Base-by-base conservation (phyloP, 1,140 invertebrate species). In the Philotrypesis tridentata region DNA sequence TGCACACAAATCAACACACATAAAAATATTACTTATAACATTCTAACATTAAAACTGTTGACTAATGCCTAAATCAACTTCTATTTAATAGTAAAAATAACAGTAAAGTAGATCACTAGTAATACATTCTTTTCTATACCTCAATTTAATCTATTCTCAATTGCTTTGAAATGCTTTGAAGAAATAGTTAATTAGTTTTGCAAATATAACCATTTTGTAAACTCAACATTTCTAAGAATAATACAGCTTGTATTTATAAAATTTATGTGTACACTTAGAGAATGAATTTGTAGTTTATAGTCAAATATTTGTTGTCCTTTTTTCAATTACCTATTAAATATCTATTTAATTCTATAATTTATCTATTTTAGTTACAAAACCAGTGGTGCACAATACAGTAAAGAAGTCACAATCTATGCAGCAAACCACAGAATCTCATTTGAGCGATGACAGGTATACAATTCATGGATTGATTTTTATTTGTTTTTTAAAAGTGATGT, bases 321-420 rank as follows among this genome's bases (percentile, higher is more conserved):
- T 0, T 74, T 9, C 11, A 29, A 61, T 40, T 65, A 27, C 14
- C 2, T 27, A 77, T 21, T 67, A 68, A 40, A 31, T 82, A 61
- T 80, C n/a, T 55, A 71, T 17, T 37, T 37, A 37, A 37, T 37
- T 9, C 3, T 37, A 5, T 37, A 9, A 63, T 37, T 63, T 87
- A 77, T 72, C 80, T 85, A 82, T 92, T 92, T 84, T 88, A 92
- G 92, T 92, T 87, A 86, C 89, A 21, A 92, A 92, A 86, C 85
- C 90, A 37, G 78, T 87, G n/a, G 80, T 90, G 14, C 85, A 87
- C 23, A 89, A 80, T 60, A 86, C 87, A 37, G 89, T 92, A 23
- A 92, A 90, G 81, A 93, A 93, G 78, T 92, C 92, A 40, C 92
- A 92, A 72, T 92, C 91, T 29, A 87, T 91, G 83, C 91, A 92